phyloP scores from a whole-genome alignment of 2,888 invertebrate genomes.

The Sisyra nigra region DNA sequence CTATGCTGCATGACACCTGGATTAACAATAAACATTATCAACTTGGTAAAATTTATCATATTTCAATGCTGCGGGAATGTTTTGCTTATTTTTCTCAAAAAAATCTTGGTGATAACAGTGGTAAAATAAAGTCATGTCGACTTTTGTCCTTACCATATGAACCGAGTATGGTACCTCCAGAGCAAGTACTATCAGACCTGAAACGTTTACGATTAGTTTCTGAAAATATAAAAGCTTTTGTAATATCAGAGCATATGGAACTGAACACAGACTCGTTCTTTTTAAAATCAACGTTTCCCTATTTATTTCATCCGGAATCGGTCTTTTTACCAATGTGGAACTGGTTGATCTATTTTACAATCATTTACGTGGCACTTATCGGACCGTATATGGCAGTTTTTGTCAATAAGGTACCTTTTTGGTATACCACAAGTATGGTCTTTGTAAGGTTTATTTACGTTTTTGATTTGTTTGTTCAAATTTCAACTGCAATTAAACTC shows the following conservation, averaged over 20 bases:
- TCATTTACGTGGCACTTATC: constrained; percentile 8
- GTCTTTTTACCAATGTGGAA: constrained; percentile 15
- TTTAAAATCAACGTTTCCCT: constrained; percentile 14
- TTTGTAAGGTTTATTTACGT: constrained; percentile 11
- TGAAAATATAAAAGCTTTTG: constrained; percentile 8
- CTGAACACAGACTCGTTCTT: constrained; percentile 16
- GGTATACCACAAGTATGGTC: constrained; percentile 7
- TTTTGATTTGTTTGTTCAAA: constrained; percentile 15
- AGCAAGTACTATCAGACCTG: too few species aligned
- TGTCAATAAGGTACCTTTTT: background rate
- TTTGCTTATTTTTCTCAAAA: too few species aligned
- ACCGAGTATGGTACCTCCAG: too few species aligned
- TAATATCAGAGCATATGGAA: constrained; percentile 15
- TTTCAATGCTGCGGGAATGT: too few species aligned
- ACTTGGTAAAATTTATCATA: too few species aligned
- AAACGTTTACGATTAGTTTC: too few species aligned
- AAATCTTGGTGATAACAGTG: too few species aligned
- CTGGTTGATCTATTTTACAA: constrained; percentile 9
- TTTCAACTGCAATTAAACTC: constrained; percentile 15
- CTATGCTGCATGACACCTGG: background rate
- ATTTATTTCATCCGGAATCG: constrained; percentile 16
- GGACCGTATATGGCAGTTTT: constrained; percentile 14
- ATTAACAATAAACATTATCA: background rate
- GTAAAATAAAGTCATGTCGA: too few species aligned
- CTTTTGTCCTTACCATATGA: too few species aligned